Percentiles rank a stretch among this genome's conserved stretches.
Conservation (phyloP, 2,113 vertebrate genomes). For the rabbit (Oryctolagus cuniculus) region mOryCun1.1 NC_091432.1:174658001-174658500, state of each 20-base stretch:
- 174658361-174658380: not conserved
- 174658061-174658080: no score
- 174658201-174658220: not conserved
- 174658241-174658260: not conserved
- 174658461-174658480: not conserved
- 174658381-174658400: not conserved
- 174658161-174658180: not conserved
- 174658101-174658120: not conserved
- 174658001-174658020: no score
- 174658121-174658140: not conserved
- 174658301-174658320: not conserved
- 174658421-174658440: not conserved
- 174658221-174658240: not conserved
- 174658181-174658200: not conserved
- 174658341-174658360: not conserved
- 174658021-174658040: no score
- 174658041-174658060: no score
- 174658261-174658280: not conserved
- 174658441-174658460: not conserved
- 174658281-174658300: not conserved
- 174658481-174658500: not conserved
- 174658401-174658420: not conserved
- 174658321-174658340: not conserved
- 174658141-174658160: not conserved
- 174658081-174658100: not conserved